A percentile compares a stretch with the other conserved stretches of the same genome.
Evolutionary conservation across 2,797 vertebrate species (phyloP).

Genomic region (Anas bernieri): DNA sequence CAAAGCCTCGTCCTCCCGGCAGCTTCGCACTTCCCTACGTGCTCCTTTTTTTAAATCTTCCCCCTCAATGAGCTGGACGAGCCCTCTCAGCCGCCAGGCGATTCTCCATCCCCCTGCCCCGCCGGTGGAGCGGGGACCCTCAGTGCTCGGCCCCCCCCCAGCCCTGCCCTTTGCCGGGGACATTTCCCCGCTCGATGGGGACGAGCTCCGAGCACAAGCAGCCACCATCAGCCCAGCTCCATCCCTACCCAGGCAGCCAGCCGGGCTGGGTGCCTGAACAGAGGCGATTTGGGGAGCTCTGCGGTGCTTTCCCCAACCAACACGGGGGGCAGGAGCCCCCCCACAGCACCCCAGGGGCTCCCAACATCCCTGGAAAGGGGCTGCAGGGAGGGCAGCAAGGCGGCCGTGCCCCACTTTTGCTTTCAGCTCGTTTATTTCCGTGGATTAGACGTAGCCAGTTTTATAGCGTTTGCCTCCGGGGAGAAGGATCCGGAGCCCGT

Average conservation of each 20-base stretch:
- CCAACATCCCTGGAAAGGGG: not conserved
- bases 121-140: not conserved
- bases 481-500: accelerated
- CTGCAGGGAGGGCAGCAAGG: too few species aligned
- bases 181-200: not conserved
- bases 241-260: not conserved
- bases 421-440: accelerated
- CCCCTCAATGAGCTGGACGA: not conserved
- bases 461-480: not conserved
- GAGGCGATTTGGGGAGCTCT: accelerated
- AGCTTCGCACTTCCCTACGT: not conserved
- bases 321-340: not conserved
- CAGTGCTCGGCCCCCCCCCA: not conserved
- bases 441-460: not conserved
- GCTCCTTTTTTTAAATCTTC: not conserved
- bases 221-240: not conserved
- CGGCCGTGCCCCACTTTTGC: not conserved
- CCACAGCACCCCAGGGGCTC: not conserved
- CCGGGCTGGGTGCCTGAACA: accelerated
- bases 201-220: not conserved
- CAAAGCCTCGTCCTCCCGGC: conserved; percentile 16
- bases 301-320: not conserved
- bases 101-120: not conserved
- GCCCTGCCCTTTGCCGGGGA: not conserved
- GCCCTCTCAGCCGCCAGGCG: not conserved